phyloP scores from a whole-genome alignment of 2,888 invertebrate genomes.

The Rotaria macrura region DNA sequence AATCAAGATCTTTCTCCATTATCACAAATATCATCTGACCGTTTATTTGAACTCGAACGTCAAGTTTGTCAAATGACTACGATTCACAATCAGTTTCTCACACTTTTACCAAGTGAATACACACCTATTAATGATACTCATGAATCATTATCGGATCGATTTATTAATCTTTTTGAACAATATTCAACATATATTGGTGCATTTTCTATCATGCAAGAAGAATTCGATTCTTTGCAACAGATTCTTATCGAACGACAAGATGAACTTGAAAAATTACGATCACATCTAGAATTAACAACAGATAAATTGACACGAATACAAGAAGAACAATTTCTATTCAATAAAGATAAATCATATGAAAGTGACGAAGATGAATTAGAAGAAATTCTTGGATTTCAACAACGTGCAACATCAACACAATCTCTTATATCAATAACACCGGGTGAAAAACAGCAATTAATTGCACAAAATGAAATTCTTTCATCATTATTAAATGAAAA shows the following conservation, averaged over 20 bases:
- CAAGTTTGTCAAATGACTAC: neutral
- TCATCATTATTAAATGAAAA: neutral
- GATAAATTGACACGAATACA: neutral
- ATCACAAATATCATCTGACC: neutral
- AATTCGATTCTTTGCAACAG: neutral
- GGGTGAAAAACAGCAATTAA: conserved; percentile 18
- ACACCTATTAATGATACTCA: neutral
- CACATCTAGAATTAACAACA: neutral
- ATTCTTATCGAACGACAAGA: neutral
- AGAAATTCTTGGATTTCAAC: neutral
- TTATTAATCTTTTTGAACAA: neutral
- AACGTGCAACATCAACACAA: conserved; percentile 3
- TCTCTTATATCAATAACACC: neutral
- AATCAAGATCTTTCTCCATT: neutral
- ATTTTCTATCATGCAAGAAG: neutral
- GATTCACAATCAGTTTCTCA: neutral
- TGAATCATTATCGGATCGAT: neutral
- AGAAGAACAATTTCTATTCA: neutral
- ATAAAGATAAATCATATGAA: neutral
- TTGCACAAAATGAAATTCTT: conserved; percentile 9
- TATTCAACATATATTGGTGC: neutral
- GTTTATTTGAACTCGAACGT: neutral
- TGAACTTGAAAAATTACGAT: neutral
- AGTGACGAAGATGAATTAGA: neutral
- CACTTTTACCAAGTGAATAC: neutral